Evolutionary conservation across 2,113 vertebrate genomes (phyloP).

Genomic region (Australoheros scitulus): DNA sequence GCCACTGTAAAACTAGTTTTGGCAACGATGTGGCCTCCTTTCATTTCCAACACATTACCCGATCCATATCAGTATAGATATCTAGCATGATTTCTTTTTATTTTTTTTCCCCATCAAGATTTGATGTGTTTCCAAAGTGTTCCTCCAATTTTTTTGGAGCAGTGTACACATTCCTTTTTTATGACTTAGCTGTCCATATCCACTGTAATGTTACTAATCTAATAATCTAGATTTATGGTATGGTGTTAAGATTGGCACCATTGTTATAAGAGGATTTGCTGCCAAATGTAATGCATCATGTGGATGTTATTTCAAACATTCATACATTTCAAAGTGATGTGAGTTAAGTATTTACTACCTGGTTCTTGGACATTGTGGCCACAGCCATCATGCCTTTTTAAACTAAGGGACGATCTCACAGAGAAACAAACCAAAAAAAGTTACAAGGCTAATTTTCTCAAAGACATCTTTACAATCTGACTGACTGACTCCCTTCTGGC

Average conservation of each 20-base stretch:
- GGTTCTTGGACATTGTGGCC: neutral
- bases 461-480: neutral
- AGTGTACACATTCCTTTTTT: no score
- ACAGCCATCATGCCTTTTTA: neutral
- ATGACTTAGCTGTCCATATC: no score
- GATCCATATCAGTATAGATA: no score
- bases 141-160: no score
- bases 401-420: neutral
- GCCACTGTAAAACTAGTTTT: no score
- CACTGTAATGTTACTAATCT: no score
- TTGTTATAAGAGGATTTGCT: neutral
- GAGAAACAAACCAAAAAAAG: neutral
- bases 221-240: neutral
- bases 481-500: neutral
- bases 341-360: neutral
- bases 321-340: neutral
- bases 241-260: neutral
- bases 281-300: neutral
- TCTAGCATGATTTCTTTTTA: no score
- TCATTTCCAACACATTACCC: no score
- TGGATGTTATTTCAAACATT: neutral
- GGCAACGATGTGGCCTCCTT: no score
- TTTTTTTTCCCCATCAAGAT: no score
- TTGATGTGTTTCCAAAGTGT: no score
- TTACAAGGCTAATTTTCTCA: neutral